Conservation (phyloP, 2,113 vertebrate genomes). For the Chitala chitala region DNA sequence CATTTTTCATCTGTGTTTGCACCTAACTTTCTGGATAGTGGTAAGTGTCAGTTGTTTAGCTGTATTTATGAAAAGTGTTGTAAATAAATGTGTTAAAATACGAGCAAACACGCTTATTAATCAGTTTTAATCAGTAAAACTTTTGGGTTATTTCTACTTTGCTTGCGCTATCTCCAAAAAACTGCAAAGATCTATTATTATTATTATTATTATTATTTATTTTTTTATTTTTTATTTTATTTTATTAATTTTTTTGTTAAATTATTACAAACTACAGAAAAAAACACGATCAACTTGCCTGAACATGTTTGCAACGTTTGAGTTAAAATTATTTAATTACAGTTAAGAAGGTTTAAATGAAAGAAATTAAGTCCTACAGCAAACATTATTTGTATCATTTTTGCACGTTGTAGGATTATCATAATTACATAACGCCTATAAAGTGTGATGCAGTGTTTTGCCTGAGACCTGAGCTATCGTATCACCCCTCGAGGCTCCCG, state of each 20-base stretch:
- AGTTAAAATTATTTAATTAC: too few relatives aligned
- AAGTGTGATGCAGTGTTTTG: not conserved
- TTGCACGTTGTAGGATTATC: not conserved
- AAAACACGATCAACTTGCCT: too few relatives aligned
- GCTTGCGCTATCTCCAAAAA: too few relatives aligned
- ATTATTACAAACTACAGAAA: too few relatives aligned
- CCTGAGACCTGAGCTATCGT: not conserved
- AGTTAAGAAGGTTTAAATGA: too few relatives aligned
- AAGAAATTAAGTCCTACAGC: too few relatives aligned
- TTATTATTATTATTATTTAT: too few relatives aligned
- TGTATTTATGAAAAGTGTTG: not conserved
- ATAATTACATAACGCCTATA: not conserved
- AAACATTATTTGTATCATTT: not conserved
- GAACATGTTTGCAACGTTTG: too few relatives aligned
- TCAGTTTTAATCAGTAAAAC: not conserved
- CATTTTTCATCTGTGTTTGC: constrained; percentile 28
- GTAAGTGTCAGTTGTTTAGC: constrained; percentile 23
- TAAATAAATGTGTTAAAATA: not conserved
- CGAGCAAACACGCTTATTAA: not conserved
- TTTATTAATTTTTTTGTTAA: too few relatives aligned
- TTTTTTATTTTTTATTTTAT: too few relatives aligned
- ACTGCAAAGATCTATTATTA: too few relatives aligned
- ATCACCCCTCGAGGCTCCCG: not conserved
- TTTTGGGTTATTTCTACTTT: too few relatives aligned
- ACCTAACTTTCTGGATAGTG: constrained; percentile 29